These are phyloP conservation scores for Malurus melanocephalus DNA, from an alignment of 2,113 vertebrate genomes.

Conservation along the genomic window DNA sequence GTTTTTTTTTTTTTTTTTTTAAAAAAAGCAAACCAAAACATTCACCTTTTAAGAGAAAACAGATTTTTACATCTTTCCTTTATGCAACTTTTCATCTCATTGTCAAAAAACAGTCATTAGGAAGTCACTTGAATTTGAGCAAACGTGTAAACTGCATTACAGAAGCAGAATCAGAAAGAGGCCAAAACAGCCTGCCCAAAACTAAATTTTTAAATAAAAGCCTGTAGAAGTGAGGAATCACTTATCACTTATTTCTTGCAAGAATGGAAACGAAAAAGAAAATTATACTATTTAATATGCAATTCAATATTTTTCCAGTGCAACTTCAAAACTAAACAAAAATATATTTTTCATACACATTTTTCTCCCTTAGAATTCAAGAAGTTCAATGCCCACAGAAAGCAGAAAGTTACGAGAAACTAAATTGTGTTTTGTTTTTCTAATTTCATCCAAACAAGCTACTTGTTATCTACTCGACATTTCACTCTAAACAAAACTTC, in stretches of 20 bases:
- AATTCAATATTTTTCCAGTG: neutral
- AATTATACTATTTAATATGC: neutral
- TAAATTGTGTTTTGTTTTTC: neutral
- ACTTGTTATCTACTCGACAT: neutral
- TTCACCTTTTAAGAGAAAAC: neutral
- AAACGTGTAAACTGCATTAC: neutral
- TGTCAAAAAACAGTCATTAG: neutral
- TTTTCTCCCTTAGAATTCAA: neutral
- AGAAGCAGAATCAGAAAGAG: neutral
- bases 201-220: neutral
- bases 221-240: neutral
- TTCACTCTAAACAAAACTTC: neutral
- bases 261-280: neutral
- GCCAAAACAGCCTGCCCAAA: neutral
- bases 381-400: neutral
- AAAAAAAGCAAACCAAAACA: rapidly evolving
- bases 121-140: neutral
- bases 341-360: neutral
- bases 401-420: neutral
- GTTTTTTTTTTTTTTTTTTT: neutral
- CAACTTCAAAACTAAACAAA: neutral
- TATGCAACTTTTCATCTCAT: neutral
- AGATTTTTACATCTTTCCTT: neutral
- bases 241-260: neutral
- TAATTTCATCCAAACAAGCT: neutral